Percentiles rank a stretch among this genome's conserved stretches.
These are phyloP conservation scores for Serrognathus titanus DNA, from an alignment of 2,888 invertebrate genomes.

Conservation along the genomic window DNA sequence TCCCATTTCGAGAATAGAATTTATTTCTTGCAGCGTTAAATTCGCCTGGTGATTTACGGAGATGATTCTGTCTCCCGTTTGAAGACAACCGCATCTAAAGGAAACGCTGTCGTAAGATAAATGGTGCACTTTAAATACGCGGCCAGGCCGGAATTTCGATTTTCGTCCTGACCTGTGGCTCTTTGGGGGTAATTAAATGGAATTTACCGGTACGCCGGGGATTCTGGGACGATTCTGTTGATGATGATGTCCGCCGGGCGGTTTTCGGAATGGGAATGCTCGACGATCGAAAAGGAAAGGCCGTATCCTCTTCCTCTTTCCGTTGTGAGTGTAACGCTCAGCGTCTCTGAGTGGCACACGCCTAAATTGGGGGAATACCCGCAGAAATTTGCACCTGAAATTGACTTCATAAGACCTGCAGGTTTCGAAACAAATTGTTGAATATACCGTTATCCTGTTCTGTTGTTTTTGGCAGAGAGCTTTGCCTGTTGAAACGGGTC, in stretches of 20 bases:
- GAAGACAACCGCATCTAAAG: constrained; percentile 67
- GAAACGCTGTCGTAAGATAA: constrained; percentile 8
- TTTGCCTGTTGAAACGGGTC: constrained; percentile 51
- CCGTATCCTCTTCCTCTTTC: constrained; percentile 54
- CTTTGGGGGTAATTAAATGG: not conserved
- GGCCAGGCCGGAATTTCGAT: constrained; percentile 2
- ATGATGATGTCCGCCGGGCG: constrained; percentile 49
- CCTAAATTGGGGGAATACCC: constrained; percentile 31
- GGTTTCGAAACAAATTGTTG: not conserved
- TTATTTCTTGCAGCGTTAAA: constrained; percentile 59
- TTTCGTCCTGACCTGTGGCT: not conserved
- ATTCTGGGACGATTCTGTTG: constrained; percentile 52
- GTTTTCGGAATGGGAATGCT: constrained; percentile 43
- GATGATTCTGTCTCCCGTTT: constrained; percentile 78
- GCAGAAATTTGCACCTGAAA: constrained; percentile 29
- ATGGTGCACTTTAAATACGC: constrained; percentile 1
- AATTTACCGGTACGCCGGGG: constrained; percentile 57
- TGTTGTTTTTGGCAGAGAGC: constrained; percentile 48
- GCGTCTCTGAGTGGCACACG: constrained; percentile 56
- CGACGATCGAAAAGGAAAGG: constrained; percentile 51
- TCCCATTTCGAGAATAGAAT: constrained; percentile 47
- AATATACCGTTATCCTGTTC: constrained; percentile 31
- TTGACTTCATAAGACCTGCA: not conserved
- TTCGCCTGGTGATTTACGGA: constrained; percentile 78
- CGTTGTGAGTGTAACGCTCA: constrained; percentile 52